Conservation (phyloP, 2,797 vertebrate species). For the Nyctibius grandis region DNA sequence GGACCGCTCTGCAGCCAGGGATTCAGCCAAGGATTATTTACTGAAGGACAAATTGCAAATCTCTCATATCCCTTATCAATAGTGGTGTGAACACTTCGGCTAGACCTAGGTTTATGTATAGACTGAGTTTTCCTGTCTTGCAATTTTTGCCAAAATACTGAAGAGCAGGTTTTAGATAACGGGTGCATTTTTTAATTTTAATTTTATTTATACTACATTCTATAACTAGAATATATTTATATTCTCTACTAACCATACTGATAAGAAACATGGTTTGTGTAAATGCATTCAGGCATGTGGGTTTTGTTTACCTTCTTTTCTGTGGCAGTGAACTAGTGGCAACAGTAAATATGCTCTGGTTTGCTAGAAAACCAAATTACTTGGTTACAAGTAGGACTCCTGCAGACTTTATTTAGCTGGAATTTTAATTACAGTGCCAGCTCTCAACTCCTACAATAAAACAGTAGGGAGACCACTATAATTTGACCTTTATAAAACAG, state of each 20-base stretch:
- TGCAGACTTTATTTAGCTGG: constrained; percentile 15
- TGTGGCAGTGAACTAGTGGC: background rate
- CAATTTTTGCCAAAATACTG: background rate
- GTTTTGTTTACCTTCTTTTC: background rate
- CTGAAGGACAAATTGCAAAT: background rate
- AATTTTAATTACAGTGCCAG: constrained; percentile 53
- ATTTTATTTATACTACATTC: background rate
- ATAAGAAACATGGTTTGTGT: background rate
- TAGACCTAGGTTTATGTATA: background rate
- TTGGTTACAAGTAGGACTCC: background rate
- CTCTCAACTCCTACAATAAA: background rate
- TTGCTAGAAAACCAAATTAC: constrained; percentile 25
- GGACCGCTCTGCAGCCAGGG: background rate
- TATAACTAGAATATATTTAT: background rate
- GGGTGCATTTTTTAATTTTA: accelerated
- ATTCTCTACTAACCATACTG: background rate
- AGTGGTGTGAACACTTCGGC: background rate
- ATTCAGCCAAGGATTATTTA: background rate
- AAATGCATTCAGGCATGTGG: background rate
- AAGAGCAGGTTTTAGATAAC: background rate
- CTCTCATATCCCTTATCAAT: background rate
- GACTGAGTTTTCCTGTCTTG: background rate
- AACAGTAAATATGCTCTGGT: background rate
- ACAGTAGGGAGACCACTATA: background rate
- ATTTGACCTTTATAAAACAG: constrained; percentile 47